A percentile compares a stretch with the other conserved stretches of the same genome.
phyloP scores from a whole-genome alignment of 2,888 invertebrate genomes.

The Caenorhabditis sp. region DNA sequence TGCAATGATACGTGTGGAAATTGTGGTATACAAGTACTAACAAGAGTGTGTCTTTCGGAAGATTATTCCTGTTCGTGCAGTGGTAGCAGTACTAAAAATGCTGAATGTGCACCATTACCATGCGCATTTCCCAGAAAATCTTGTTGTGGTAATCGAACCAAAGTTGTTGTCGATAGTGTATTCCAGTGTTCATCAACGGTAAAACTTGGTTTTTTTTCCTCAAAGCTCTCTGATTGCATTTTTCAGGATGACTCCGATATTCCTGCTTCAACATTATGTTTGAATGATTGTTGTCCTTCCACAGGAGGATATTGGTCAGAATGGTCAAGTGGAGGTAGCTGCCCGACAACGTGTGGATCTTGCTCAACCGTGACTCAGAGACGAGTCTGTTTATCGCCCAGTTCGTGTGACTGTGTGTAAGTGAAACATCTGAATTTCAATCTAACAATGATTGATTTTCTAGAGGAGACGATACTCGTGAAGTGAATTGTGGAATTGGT shows the following conservation, averaged over 20 bases:
- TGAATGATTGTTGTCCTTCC: conserved; percentile 39
- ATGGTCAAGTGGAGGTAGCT: conserved; percentile 38
- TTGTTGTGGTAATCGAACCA: conserved; percentile 41
- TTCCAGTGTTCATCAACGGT: conserved; percentile 29
- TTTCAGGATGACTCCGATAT: conserved; percentile 26
- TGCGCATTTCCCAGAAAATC: conserved; percentile 39
- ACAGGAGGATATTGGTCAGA: conserved; percentile 55
- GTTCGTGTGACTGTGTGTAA: conserved; percentile 39
- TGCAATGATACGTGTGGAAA: conserved; percentile 46
- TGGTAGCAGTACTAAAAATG: conserved; percentile 35
- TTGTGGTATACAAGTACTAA: conserved; percentile 34
- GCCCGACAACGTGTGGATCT: conserved; percentile 45
- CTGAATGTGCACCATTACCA: conserved; percentile 33
- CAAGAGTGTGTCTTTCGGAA: conserved; percentile 37
- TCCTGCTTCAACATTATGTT: conserved; percentile 34
- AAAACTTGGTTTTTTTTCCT: neutral
- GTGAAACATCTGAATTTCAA: neutral
- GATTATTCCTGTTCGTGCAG: conserved; percentile 44
- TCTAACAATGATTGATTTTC: neutral
- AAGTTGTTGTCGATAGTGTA: conserved; percentile 17
- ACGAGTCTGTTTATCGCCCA: conserved; percentile 24
- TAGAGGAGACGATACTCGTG: conserved; percentile 29
- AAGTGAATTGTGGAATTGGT: conserved; percentile 42
- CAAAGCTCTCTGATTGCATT: too few species aligned
- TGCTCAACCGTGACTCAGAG: conserved; percentile 35